Evolutionary conservation across 2,113 vertebrate species (phyloP), one percentile per base, ranked within the genome.

Genomic region (Laterallus jamaicensis): DNA sequence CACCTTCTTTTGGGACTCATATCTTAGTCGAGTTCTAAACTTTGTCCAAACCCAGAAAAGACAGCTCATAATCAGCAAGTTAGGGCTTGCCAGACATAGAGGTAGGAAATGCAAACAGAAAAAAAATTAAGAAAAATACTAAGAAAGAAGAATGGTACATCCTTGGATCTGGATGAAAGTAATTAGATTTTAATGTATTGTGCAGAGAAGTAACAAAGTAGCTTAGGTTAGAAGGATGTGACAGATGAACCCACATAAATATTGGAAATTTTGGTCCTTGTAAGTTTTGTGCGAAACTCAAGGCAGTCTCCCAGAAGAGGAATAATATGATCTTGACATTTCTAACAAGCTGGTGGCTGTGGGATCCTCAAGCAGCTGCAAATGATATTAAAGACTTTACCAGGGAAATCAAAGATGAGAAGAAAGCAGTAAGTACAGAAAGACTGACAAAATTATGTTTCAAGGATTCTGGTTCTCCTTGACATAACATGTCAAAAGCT

Each of bases 381-480:
- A 88, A 90, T 54, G 25, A 15, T 60, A 37, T n/a, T n/a, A 47
- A 79, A 69, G 79, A n/a, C 5, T 74, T 88, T 68, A 63, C 58
- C 32, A 21, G 17, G 49, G 32, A 60, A 64, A 67, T 14, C 7
- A 9, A 71, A 86, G 67, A 67, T 28, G 47, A 11, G 63, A 90
- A 83, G 42, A 81, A 87, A 89, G 9, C 6, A 74, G 35, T 64
- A 85, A 75, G 26, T 3, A 78, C 44, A 50, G 50, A 52, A 39
- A 56, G 70, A 52, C n/a, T 18, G 59, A 86, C 49, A 88, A 66
- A 95, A 87, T 54, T 64, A 74, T 18, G 29, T 67, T 78, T 82
- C 83, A 42, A 82, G 94, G 79, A 49, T 92, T 17, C 7, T 71
- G 58, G 5, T 50, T 96, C 79, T 97, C 92, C 86, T 93, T 95